Conservation (phyloP, 1,140 invertebrate genomes). For the Wasmannia auropunctata region DNA sequence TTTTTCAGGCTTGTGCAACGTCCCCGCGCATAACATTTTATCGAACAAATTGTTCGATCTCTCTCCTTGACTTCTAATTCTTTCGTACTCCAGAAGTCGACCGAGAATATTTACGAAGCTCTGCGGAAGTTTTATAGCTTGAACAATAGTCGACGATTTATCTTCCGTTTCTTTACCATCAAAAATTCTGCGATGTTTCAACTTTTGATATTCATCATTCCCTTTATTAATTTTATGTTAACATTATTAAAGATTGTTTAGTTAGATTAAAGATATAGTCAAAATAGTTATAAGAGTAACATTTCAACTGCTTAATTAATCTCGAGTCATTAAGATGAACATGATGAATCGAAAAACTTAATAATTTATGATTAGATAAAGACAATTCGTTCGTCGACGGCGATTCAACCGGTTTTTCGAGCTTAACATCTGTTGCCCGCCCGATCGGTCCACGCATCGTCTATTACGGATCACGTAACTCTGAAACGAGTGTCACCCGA, state of each 20-base stretch:
- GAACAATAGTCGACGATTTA: not conserved
- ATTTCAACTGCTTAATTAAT: not conserved
- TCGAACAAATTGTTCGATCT: not conserved
- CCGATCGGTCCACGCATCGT: slow-evolving; percentile 32
- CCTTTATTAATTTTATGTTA: not conserved
- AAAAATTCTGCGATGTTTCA: not conserved
- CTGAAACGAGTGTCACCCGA: slow-evolving; percentile 40
- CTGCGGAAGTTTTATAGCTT: not conserved
- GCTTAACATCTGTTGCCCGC: not conserved
- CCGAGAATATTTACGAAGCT: not conserved
- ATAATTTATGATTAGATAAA: not conserved
- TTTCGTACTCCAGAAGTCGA: not conserved
- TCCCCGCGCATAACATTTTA: not conserved
- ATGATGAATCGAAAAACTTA: too few relatives aligned
- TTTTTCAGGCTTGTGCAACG: slow-evolving; percentile 33
- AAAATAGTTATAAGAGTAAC: not conserved
- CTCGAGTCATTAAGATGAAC: not conserved
- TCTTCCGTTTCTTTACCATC: too few relatives aligned
- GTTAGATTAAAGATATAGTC: not conserved
- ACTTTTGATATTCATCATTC: not conserved
- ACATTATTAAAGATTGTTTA: not conserved
- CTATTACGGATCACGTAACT: slow-evolving; percentile 56
- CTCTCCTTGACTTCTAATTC: not conserved
- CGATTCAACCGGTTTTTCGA: not conserved
- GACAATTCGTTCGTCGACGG: not conserved